Conservation (phyloP, 2,797 vertebrate species). For the Pseudochaenichthys georgianus region DNA sequence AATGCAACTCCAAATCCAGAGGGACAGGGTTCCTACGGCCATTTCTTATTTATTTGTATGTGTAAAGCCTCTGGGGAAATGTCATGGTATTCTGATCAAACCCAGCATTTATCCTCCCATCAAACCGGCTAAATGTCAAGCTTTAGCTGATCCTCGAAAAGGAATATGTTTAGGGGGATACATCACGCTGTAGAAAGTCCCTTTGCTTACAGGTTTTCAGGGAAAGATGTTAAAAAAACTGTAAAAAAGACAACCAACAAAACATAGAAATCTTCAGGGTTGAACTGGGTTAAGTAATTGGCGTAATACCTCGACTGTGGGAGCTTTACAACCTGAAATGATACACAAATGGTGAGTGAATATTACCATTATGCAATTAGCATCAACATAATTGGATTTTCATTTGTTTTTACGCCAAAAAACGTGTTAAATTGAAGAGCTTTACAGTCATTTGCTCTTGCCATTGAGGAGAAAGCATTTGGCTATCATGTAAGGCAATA, state of each 20-base stretch:
- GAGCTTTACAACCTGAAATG: too few relatives aligned
- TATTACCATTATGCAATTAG: too few relatives aligned
- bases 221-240: neutral
- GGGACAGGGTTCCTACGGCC: slow-evolving; percentile 18
- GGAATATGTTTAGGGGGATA: slow-evolving; percentile 3
- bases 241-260: neutral
- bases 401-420: too few relatives aligned
- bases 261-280: neutral
- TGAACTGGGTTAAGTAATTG: too few relatives aligned
- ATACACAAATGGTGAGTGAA: too few relatives aligned
- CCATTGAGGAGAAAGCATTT: too few relatives aligned
- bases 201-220: neutral
- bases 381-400: too few relatives aligned
- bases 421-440: too few relatives aligned
- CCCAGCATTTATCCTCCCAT: neutral
- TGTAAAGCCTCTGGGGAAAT: slow-evolving; percentile 41
- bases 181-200: neutral
- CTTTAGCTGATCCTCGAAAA: slow-evolving; percentile 18
- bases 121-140: slow-evolving; percentile 53
- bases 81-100: slow-evolving; percentile 40
- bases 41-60: neutral
- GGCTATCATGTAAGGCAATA: neutral
- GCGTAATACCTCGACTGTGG: too few relatives aligned
- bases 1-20: slow-evolving; percentile 1
- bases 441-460: too few relatives aligned